Evolutionary conservation across 2,113 vertebrate species (phyloP), one percentile per base, ranked within the genome.

Genomic region (Siniperca chuatsi): DNA sequence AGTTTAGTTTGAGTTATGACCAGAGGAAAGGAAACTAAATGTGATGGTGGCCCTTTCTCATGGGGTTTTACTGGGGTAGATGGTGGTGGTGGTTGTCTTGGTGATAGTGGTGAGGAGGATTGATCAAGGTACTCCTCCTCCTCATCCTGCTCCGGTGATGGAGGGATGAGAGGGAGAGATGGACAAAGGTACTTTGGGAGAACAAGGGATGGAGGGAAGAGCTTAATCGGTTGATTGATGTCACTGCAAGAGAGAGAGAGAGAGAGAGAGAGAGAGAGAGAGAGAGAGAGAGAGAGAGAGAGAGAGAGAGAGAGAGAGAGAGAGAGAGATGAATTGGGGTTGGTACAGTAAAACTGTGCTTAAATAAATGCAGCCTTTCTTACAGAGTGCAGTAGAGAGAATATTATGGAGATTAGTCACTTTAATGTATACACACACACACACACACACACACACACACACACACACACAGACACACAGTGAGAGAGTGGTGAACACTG

Each of bases 1-100:
- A 55, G 44, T 78, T 84, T 72, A 23, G 42, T 21, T 15, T 84
- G 86, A 91, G 61, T 82, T 84, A 84, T 48, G 84, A 33, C n/a
- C 70, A 65, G 74, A 76, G 65, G 69, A 18, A 75, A 8, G 35
- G 42, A 64, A 72, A 73, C 54, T 35, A 66, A 75, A 54, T 64
- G 74, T 44, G 57, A 67, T 40, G 80, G 77, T 10, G 72, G 58
- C 46, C 48, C 55, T 70, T 74, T 67, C 25, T 79, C 54, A 7
- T 55, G 70, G 40, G 52, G 29, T 82, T 84, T 79, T 68, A 46
- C 13, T 29, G 16, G 61, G 15, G 20, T 58, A 35, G 67, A 70
- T 66, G 40, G 15, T 25, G 33, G 29, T 25, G 23, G 73, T 42
- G 58, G 65, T 76, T 79, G 58, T 82, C 3, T 16, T 29, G 76